Evolutionary conservation across 2,888 invertebrate genomes (phyloP), one percentile per base, ranked within the genome.

Genomic region (Barypeithes pellucidus): DNA sequence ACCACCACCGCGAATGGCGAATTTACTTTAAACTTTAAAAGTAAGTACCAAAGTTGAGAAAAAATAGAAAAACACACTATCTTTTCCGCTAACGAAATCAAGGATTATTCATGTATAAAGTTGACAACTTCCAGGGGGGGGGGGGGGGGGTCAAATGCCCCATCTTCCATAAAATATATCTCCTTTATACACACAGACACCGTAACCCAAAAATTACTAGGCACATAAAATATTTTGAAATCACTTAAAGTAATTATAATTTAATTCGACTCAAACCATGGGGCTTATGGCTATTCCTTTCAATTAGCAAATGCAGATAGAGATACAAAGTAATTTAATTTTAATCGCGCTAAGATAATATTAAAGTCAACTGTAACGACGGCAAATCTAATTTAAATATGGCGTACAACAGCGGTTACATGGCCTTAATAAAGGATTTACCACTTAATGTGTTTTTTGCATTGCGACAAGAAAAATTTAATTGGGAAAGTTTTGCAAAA

Each of bases 311-410:
- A 54, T 63, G 63, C 67, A 72, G 73, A 75, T 75, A 75, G 71
- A 74, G 73, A 77, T 76, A 73, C 75, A 77, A 77, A 73, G 76
- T 78, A 78, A 80, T 79, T 79, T 75, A 77, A 74, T 77, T 80
- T 79, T 80, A 80, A 80, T 80, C 79, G 77, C 77, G 67, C 70
- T 77, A 78, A 79, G 80, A 79, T 80, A 79, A 80, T 79, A 80
- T 77, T 76, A 54, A 54, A 80, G 79, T 76, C 52, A 50, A 50
- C 36, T 50, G 24, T 52, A 66, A 47, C 43, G 54, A 36, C 33
- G 66, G 11, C 36, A 20, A 66, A 66, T 66, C 47, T 47, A 66
- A 66, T 66, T 66, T 66, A 41, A 66, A 66, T 66, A 66, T 41
- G 41, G 54, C 50, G 18, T 66, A 24, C 50, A 66, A 66, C 66